Conservation (phyloP, 2,797 vertebrate species). For the Mus caroli region DNA sequence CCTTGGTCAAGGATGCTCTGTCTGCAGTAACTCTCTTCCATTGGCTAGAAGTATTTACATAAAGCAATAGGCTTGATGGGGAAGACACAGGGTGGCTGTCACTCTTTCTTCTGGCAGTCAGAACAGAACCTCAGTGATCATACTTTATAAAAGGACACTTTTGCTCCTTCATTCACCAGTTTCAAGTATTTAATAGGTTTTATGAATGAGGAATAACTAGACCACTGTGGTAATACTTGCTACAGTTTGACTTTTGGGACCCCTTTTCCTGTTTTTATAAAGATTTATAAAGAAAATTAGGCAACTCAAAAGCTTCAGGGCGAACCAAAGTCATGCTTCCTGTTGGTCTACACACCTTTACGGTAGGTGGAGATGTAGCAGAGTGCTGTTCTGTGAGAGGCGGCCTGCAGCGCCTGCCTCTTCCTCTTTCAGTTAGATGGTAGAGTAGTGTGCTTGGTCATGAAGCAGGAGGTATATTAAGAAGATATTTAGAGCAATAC, state of each 20-base stretch:
- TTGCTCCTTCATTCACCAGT: neutral
- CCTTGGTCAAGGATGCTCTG: neutral
- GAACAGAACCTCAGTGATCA: neutral
- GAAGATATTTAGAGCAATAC: slow-evolving; percentile 47
- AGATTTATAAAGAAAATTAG: slow-evolving; percentile 18
- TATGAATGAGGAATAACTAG: neutral
- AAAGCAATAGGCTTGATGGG: neutral
- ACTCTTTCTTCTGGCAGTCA: neutral
- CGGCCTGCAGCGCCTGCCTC: neutral
- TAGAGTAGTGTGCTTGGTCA: neutral
- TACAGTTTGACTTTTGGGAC: neutral
- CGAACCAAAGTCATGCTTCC: neutral
- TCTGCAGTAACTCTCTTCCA: too few species aligned
- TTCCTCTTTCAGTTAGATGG: neutral
- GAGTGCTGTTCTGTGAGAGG: neutral
- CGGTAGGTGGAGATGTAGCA: neutral
- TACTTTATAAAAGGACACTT: slow-evolving; percentile 32
- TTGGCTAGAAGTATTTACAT: neutral
- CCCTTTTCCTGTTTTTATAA: neutral
- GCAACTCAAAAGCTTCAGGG: neutral
- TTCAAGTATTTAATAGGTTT: slow-evolving; percentile 4
- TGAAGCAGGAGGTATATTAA: neutral
- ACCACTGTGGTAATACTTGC: neutral
- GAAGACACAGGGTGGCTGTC: neutral
- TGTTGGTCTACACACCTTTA: neutral